Evolutionary conservation across 2,113 vertebrate species (phyloP).

Genomic region (Scytalopus superciliaris): DNA sequence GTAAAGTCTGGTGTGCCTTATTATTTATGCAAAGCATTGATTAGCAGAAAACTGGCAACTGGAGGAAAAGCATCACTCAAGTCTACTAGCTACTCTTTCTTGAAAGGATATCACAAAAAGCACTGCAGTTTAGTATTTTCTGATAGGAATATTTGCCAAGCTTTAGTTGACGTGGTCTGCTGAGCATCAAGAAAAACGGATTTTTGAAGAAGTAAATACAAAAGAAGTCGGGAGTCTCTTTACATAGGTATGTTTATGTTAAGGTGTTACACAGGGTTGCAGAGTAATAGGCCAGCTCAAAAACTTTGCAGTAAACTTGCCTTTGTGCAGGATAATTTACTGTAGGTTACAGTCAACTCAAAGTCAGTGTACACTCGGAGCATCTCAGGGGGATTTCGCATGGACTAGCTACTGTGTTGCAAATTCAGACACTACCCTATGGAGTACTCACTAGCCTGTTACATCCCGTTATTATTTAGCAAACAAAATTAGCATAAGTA

Average conservation of each 20-base stretch:
- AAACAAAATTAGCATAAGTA: not conserved
- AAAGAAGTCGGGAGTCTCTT: not conserved
- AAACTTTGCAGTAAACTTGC: not conserved
- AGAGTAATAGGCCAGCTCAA: not conserved
- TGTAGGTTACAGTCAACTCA: not conserved
- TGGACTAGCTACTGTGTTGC: not conserved
- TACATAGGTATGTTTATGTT: not conserved
- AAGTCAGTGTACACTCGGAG: not conserved
- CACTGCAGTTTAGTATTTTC: not conserved
- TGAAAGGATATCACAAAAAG: not conserved
- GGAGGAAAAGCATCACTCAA: not conserved
- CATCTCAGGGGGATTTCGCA: not conserved
- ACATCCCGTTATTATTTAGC: not conserved
- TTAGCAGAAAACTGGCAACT: not conserved
- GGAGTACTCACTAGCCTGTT: not conserved
- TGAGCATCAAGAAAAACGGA: not conserved
- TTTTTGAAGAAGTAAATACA: not conserved
- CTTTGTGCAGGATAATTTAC: not conserved
- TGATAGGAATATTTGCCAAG: not conserved
- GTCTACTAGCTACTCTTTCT: not conserved
- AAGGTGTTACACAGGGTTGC: not conserved
- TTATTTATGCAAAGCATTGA: not conserved
- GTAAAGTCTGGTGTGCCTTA: not conserved
- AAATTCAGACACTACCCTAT: not conserved
- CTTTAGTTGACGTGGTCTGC: not conserved